Evolutionary conservation across 2,888 invertebrate species (phyloP).

Genomic region (Hemithea aestivaria): DNA sequence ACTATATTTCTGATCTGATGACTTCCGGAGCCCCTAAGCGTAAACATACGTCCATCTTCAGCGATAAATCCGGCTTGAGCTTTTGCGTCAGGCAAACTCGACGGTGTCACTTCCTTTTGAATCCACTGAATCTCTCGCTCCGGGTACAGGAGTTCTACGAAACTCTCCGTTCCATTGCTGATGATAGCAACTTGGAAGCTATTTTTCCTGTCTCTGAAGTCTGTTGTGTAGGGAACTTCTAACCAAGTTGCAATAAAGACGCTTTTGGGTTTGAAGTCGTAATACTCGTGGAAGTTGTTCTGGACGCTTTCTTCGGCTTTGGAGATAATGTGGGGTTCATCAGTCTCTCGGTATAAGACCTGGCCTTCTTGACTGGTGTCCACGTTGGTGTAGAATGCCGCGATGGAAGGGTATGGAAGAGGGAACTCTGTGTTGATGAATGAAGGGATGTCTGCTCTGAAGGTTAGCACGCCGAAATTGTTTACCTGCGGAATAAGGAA

Average conservation of each 20-base stretch:
- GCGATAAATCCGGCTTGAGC: constrained; percentile 96
- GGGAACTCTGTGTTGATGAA: constrained; percentile 95
- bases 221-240: constrained; percentile 88
- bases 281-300: constrained; percentile 84
- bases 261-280: constrained; percentile 86
- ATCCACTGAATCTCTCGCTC: constrained; percentile 95
- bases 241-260: constrained; percentile 95
- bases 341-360: constrained; percentile 86
- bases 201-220: constrained; percentile 87
- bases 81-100: constrained; percentile 90
- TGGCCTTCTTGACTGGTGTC: constrained; percentile 87
- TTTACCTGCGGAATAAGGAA: constrained; percentile 84
- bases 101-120: constrained; percentile 86
- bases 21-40: constrained; percentile 93
- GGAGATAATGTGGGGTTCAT: constrained; percentile 78
- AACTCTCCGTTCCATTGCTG: constrained; percentile 88
- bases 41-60: constrained; percentile 87
- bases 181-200: constrained; percentile 88
- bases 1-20: constrained; percentile 89
- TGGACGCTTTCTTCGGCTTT: constrained; percentile 86
- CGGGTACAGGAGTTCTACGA: constrained; percentile 92
- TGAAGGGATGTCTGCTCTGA: constrained; percentile 90
- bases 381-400: constrained; percentile 94
- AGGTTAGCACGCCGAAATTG: constrained; percentile 93
- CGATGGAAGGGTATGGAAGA: constrained; percentile 91